phyloP scores from a whole-genome alignment of 1,140 invertebrate genomes.

The Oncopodura yosiiana region DNA sequence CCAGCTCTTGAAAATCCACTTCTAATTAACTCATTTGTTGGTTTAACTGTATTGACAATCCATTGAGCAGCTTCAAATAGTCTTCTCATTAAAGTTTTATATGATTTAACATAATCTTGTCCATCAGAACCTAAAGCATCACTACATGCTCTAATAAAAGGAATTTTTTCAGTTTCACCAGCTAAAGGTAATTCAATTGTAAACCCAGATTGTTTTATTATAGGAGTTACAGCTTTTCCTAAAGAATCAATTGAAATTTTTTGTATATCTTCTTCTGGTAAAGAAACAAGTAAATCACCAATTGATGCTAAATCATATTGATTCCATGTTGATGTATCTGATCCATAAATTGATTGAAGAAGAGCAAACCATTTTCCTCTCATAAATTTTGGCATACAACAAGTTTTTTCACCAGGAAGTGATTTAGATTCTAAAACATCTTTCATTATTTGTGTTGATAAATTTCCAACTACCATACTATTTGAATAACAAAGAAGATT shows the following conservation, averaged over 20 bases:
- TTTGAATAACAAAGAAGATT: conserved; percentile 28
- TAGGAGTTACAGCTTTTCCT: conserved; percentile 10
- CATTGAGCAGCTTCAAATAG: conserved; percentile 23
- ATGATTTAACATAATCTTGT: conserved; percentile 3
- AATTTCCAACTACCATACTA: background rate
- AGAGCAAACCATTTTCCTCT: conserved; percentile 19
- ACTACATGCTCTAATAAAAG: conserved; percentile 19
- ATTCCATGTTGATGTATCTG: conserved; percentile 26
- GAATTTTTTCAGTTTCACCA: conserved; percentile 1
- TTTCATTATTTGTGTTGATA: conserved; percentile 1
- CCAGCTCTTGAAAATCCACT: conserved; percentile 11
- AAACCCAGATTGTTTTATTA: conserved; percentile 10
- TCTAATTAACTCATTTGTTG: conserved; percentile 12
- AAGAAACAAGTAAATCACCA: conserved; percentile 25
- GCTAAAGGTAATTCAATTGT: background rate
- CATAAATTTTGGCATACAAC: conserved; percentile 16
- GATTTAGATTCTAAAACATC: conserved; percentile 22
- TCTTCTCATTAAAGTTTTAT: conserved; percentile 21
- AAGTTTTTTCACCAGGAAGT: conserved; percentile 24
- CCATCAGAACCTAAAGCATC: conserved; percentile 13
- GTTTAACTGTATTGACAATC: conserved; percentile 20
- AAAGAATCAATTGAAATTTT: conserved; percentile 20
- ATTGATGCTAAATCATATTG: conserved; percentile 19
- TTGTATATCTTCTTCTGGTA: conserved; percentile 18
- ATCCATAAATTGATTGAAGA: conserved; percentile 23